A percentile compares a stretch with the other conserved stretches of the same genome.
Conservation (phyloP, 1,140 invertebrate genomes). For the Alviniconcha marisindica region DNA sequence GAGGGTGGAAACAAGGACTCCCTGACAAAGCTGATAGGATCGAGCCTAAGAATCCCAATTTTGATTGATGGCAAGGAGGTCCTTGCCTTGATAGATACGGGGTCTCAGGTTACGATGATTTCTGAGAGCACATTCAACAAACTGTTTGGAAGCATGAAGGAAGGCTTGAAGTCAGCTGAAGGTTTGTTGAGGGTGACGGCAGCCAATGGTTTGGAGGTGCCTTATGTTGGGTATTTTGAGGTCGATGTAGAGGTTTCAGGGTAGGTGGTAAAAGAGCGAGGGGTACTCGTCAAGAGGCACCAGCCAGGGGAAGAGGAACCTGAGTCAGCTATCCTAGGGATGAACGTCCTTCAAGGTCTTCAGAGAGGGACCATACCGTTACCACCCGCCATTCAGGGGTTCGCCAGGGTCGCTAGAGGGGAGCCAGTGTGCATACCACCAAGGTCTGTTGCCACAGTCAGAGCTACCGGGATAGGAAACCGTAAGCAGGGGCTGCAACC, state of each 20-base stretch:
- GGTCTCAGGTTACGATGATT: not conserved
- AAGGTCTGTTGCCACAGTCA: not conserved
- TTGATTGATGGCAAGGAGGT: no score
- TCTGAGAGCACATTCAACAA: not conserved
- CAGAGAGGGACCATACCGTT: not conserved
- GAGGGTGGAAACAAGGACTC: no score
- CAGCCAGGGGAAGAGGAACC: not conserved
- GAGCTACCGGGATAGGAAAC: no score
- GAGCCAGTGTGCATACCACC: not conserved
- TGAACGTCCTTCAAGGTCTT: not conserved
- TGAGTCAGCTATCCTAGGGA: not conserved
- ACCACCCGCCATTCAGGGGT: not conserved
- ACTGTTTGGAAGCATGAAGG: not conserved
- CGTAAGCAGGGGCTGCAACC: not conserved
- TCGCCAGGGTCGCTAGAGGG: not conserved
- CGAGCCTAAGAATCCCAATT: no score
- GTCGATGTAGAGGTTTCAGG: not conserved
- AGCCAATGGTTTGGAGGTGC: not conserved
- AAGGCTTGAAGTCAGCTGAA: not conserved
- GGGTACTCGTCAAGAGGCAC: not conserved
- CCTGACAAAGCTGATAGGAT: no score
- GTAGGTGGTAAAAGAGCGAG: not conserved
- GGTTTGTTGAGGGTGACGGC: not conserved
- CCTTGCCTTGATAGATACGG: not conserved
- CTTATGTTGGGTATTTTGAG: not conserved